Base-by-base conservation (phyloP, 1,140 invertebrate genomes). In the Neoseiulus cucumeris region DNA sequence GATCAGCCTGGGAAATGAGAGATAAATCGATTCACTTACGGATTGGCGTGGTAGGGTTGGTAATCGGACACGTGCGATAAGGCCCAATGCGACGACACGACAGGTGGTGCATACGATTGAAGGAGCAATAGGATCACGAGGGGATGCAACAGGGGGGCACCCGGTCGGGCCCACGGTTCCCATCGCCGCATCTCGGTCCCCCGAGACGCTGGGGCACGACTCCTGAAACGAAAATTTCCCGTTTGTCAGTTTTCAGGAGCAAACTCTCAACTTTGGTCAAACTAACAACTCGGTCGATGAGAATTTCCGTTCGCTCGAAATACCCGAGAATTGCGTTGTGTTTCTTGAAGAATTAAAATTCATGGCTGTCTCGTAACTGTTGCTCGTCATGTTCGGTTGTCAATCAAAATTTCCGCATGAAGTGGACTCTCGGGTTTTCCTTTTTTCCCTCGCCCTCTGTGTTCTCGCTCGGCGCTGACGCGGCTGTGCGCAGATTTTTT, bases 11-110 rank as follows among this genome's bases (percentile, higher is more conserved):
- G 17, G 14, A 59, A 4, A 29, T 59, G 51, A 47, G 18, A 47
- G 17, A 47, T 5, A 47, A 22, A 20, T 28, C 7, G 14, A 47
- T 28, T 29, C 9, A 59, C 51, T 59, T 59, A 59, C 51, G 51
- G 51, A 59, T 59, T 59, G 17, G 51, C 51, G 22, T 59, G 51
- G 22, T 59, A 59, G 4, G 51, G 51, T 33, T 20, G 51, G 51
- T 59, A 59, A 25, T 59, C 51, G 51, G 51, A 17, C 18, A 28
- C 18, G 22, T 59, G 51, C 33, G 51, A 29, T 25, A 59, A 17
- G 22, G 51, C 25, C 51, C 51, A 59, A 59, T 59, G 51, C 51
- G 51, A 25, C 14, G 33, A n/a, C 22, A 20, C 51, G 22, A 29
- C 33, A 17, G 25, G 51, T 17, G 51, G 22, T 59, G 51, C 22